These are phyloP conservation scores for Synergus umbraculus DNA, from an alignment of 2,888 invertebrate genomes.

Conservation along the genomic window DNA sequence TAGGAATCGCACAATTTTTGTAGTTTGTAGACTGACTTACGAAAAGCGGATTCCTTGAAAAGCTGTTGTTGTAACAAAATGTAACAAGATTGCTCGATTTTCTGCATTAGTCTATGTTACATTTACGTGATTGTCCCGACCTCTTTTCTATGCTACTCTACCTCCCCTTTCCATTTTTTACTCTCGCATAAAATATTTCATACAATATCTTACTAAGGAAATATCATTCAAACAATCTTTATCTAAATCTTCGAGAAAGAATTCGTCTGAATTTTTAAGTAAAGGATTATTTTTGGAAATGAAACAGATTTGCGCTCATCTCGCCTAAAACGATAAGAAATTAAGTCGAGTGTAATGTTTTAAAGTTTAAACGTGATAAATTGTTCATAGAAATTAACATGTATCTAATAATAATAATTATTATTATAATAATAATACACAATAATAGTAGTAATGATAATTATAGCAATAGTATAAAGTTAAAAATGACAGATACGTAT, in stretches of 20 bases:
- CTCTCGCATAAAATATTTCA: constrained; percentile 14
- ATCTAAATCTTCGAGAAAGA: constrained; percentile 8
- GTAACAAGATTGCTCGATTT: constrained; percentile 15
- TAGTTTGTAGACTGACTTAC: constrained; percentile 65
- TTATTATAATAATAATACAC: background rate
- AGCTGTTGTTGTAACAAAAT: constrained; percentile 36
- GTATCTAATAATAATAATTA: constrained; percentile 2
- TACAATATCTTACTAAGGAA: constrained; percentile 28
- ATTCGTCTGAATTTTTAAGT: background rate
- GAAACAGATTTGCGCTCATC: constrained; percentile 62
- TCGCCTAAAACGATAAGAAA: constrained; percentile 55
- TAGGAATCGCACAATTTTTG: constrained; percentile 71
- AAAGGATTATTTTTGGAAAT: constrained; percentile 1
- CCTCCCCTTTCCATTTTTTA: constrained; percentile 27
- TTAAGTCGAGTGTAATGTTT: constrained; percentile 38
- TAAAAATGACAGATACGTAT: constrained; percentile 20
- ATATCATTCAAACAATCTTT: background rate
- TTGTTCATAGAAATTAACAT: background rate
- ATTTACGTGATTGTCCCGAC: background rate
- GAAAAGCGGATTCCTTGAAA: constrained; percentile 43
- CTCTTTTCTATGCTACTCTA: constrained; percentile 31
- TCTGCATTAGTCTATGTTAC: constrained; percentile 23
- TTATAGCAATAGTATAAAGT: constrained; percentile 5
- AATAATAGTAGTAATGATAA: constrained; percentile 32
- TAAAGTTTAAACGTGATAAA: constrained; percentile 7